These are phyloP conservation scores for Chrysolina oricalcia DNA, from an alignment of 2,888 invertebrate species.

Conservation along the genomic window DNA sequence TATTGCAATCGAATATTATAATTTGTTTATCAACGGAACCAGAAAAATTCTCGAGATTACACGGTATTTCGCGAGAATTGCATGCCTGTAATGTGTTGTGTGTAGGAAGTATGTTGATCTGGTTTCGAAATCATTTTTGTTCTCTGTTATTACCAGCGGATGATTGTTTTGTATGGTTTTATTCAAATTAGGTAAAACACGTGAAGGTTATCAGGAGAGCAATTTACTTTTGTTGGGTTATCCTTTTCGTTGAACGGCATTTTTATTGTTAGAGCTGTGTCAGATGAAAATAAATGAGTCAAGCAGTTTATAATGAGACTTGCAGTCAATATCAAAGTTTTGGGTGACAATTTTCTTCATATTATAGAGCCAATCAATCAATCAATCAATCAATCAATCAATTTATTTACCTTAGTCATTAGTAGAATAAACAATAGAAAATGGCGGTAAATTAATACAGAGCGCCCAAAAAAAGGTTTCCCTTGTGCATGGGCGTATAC, in stretches of 20 bases:
- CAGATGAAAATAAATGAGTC: not conserved
- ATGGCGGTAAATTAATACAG: no score
- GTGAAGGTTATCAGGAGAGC: conserved; percentile 14
- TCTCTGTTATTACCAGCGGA: conserved; percentile 28
- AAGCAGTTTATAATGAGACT: no score
- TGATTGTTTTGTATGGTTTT: conserved; percentile 28
- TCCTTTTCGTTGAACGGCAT: not conserved
- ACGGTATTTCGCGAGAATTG: conserved; percentile 40
- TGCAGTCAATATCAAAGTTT: no score
- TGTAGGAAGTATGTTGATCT: conserved; percentile 33
- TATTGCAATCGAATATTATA: conserved; percentile 48
- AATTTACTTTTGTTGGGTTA: not conserved
- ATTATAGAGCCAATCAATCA: no score
- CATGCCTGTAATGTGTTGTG: conserved; percentile 31
- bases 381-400: no score
- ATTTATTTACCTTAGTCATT: no score
- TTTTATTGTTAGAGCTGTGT: not conserved
- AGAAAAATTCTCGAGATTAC: conserved; percentile 45
- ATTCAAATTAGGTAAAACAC: conserved; percentile 5
- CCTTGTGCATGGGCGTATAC: no score
- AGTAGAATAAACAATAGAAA: no score
- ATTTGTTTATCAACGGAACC: conserved; percentile 49
- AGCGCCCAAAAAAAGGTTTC: no score
- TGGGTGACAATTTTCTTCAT: no score
- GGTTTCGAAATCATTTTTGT: conserved; percentile 30